A percentile compares a stretch with the other conserved stretches of the same genome.
Conservation (phyloP, 2,113 vertebrate genomes). For the Alligator mississippiensis region DNA sequence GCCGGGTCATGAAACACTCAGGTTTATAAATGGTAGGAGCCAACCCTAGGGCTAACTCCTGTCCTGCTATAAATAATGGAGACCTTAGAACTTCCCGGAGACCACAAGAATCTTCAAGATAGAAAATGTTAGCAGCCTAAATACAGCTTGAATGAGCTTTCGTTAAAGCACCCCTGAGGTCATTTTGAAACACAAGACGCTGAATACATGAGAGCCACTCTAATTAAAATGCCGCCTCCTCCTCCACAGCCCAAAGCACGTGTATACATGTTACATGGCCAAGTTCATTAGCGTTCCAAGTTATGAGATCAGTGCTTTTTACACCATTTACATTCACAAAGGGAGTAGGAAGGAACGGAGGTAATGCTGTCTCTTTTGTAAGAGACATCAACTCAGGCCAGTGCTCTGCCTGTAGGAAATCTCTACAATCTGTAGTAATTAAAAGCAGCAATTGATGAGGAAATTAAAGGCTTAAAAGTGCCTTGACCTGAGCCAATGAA, state of each 20-base stretch:
- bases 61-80: background rate
- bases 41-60: no score
- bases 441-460: background rate
- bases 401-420: background rate
- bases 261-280: background rate
- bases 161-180: no score
- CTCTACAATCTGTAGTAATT: background rate
- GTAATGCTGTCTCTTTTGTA: background rate
- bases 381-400: background rate
- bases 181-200: no score
- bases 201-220: no score
- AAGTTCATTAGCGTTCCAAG: background rate
- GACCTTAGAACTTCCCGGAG: background rate
- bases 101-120: background rate
- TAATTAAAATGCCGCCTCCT: no score
- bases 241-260: no score
- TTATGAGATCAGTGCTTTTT: background rate
- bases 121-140: background rate
- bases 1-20: background rate
- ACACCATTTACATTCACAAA: background rate
- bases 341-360: background rate
- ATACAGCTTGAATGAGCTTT: background rate
- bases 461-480: slow-evolving; percentile 29
- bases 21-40: background rate
- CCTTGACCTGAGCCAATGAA: background rate